These are phyloP conservation scores for Bubo blakistoni DNA, from an alignment of 2,113 vertebrate genomes.

Conservation along the genomic window DNA sequence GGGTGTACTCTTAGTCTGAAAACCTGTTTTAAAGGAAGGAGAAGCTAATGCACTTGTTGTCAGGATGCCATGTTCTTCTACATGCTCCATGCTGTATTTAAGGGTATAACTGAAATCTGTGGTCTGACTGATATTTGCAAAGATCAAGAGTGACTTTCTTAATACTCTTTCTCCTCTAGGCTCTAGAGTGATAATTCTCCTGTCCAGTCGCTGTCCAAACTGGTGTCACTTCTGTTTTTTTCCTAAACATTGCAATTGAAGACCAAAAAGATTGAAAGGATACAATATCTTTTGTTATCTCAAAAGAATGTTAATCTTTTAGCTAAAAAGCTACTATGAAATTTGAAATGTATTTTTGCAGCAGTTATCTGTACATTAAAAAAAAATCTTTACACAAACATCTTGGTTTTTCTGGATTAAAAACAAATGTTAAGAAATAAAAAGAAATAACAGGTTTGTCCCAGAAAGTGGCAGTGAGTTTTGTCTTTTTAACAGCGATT, in stretches of 20 bases:
- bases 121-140: not conserved
- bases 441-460: not conserved
- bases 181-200: not conserved
- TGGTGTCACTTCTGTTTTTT: not conserved
- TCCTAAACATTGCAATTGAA: not conserved
- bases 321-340: not conserved
- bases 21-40: not conserved
- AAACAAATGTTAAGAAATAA: not conserved
- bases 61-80: not conserved
- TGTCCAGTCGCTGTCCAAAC: not conserved
- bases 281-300: not conserved
- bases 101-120: not conserved
- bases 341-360: not conserved
- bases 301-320: not conserved
- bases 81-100: not conserved
- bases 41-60: not conserved
- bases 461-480: not conserved
- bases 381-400: not conserved
- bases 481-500: not conserved
- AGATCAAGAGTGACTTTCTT: not conserved
- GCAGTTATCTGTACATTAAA: not conserved
- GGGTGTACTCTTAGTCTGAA: not conserved
- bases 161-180: not conserved
- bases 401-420: not conserved
- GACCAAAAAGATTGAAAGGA: not conserved